A percentile compares a stretch with the other conserved stretches of the same genome.
phyloP scores from a whole-genome alignment of 2,113 vertebrate genomes.

The Ctenomys sociabilis region DNA sequence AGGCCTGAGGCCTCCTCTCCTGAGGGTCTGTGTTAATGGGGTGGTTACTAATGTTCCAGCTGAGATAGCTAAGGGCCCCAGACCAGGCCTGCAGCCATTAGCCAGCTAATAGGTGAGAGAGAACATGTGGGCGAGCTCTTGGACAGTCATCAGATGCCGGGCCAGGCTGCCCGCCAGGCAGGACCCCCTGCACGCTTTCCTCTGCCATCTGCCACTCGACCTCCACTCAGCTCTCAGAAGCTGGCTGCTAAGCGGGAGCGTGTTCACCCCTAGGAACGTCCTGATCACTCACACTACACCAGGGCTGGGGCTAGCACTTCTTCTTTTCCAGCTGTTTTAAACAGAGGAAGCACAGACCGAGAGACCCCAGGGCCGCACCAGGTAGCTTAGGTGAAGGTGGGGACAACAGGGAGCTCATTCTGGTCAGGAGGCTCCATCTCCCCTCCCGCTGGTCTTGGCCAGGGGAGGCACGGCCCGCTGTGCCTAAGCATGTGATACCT shows the following conservation, averaged over 20 bases:
- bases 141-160: not conserved
- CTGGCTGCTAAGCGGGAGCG: not conserved
- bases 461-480: not conserved
- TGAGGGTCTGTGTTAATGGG: conserved; percentile 42
- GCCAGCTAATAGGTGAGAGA: conserved; percentile 27
- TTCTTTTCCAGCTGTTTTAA: not conserved
- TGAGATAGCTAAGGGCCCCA: conserved; percentile 16
- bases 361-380: not conserved
- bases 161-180: not conserved
- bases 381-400: not conserved
- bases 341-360: not conserved
- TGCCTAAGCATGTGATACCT: not conserved
- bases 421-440: not conserved
- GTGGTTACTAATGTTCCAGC: not conserved
- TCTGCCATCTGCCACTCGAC: not conserved
- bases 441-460: not conserved
- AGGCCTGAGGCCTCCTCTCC: conserved; percentile 60
- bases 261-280: not conserved
- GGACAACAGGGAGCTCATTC: fast-evolving
- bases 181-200: not conserved
- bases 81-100: conserved; percentile 66
- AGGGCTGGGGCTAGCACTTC: not conserved
- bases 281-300: not conserved
- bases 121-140: not conserved
- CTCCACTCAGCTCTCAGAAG: not conserved